Conservation (phyloP, 2,797 vertebrate species). For the Rhabdophis nuchalis region DNA sequence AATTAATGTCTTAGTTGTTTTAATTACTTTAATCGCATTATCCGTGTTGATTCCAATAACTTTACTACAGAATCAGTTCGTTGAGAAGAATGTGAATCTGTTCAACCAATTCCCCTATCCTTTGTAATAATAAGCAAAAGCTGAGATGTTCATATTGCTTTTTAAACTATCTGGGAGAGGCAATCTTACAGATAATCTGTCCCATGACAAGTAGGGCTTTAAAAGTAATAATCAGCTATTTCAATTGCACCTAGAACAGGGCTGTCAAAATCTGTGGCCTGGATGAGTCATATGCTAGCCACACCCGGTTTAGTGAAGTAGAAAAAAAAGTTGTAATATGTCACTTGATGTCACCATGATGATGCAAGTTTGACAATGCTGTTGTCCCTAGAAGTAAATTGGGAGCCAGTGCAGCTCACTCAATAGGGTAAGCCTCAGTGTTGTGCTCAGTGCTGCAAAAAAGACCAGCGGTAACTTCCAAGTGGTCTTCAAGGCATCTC, state of each 20-base stretch:
- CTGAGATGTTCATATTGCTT: background rate
- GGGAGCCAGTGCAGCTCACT: background rate
- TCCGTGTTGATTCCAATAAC: constrained; percentile 31
- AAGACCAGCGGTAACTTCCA: background rate
- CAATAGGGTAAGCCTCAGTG: background rate
- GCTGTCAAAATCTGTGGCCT: no score
- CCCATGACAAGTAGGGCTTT: background rate
- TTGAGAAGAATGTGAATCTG: background rate
- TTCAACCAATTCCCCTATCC: background rate
- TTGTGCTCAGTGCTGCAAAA: background rate
- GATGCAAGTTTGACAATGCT: no score
- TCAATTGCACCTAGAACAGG: background rate
- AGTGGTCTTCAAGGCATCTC: background rate
- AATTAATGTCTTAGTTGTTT: constrained; percentile 47
- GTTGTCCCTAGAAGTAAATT: background rate
- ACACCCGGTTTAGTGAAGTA: no score
- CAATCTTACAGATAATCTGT: background rate
- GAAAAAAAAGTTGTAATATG: no score
- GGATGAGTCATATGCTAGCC: no score
- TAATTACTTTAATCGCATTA: constrained; percentile 38
- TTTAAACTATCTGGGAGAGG: background rate
- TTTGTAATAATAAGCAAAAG: background rate
- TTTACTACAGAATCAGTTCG: background rate
- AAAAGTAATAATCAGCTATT: background rate
- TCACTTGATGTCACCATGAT: no score